Evolutionary conservation across 1,140 invertebrate species (phyloP), one percentile per base, ranked within the genome.

Genomic region (Portunus trituberculatus): DNA sequence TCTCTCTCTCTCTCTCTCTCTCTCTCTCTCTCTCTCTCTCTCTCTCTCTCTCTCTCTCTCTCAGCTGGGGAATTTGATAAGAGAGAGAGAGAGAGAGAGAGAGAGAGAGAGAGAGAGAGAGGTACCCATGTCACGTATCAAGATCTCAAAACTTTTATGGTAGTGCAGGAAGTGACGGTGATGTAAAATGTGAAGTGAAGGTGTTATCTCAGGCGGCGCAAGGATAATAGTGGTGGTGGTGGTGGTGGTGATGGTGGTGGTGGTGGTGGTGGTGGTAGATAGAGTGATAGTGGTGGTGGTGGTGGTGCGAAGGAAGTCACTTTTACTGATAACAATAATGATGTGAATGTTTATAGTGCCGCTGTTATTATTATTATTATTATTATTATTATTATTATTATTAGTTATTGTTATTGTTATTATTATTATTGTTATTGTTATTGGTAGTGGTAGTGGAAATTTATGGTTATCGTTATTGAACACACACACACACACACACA

Each of bases 11-110:
- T 91, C 52, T 91, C 90, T 76, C 46, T 91, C 89, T 91, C 46
- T 91, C 89, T 91, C 46, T 59, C 89, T 91, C 89, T 91, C 89
- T 91, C 89, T 91, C 46, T 91, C 89, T 91, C 89, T 91, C 89
- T 91, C 89, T 91, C 89, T 91, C 89, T 91, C 89, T 91, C 89
- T 91, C 89, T 91, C 89, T 91, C 89, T 91, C 89, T 91, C 89
- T 91, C 89, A 25, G 10, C 59, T 76, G 10, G 25, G 59, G 28
- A 82, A 82, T 28, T 82, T 82, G 28, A 39, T 39, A 6, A 84
- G 83, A 84, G 83, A 84, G 83, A 84, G 83, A 84, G 83, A 84
- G 83, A 28, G n/a, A 28, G n/a, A 84, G 83, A 20, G 76, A 82
- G 76, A 82, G 76, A 82, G 76, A 82, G 76, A 82, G 76, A 82